Conservation (phyloP, 2,888 invertebrate genomes). For the Cancer borealis region DNA sequence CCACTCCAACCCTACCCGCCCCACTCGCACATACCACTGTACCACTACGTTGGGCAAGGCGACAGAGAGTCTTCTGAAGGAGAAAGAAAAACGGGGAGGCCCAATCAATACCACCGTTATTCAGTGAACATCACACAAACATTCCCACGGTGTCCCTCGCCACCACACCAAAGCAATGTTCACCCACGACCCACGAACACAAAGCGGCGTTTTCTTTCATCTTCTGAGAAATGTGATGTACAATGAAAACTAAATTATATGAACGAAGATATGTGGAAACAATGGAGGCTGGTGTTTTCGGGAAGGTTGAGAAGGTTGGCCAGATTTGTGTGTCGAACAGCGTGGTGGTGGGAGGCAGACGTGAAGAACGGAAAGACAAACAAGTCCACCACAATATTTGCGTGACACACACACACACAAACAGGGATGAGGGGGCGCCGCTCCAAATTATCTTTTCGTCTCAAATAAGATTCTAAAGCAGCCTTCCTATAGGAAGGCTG, state of each 20-base stretch:
- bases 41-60: neutral
- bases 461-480: neutral
- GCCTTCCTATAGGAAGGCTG: neutral
- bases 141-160: conserved; percentile 6
- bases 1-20: neutral
- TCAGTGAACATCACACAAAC: neutral
- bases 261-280: neutral
- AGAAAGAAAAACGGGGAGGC: neutral
- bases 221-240: neutral
- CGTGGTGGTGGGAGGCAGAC: neutral
- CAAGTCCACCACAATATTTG: neutral
- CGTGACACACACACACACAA: neutral
- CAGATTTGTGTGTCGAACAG: neutral
- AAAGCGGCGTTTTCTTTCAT: neutral
- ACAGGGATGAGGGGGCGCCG: neutral
- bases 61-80: neutral
- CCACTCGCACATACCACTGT: neutral
- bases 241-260: neutral
- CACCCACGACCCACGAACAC: neutral
- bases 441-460: neutral
- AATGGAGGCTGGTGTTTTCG: neutral
- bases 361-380: neutral
- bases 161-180: neutral
- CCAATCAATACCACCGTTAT: neutral
- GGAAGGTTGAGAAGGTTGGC: neutral